Evolutionary conservation across 2,797 vertebrate species (phyloP), one percentile per base, ranked within the genome.

Genomic region (Hipposideros larvatus): DNA sequence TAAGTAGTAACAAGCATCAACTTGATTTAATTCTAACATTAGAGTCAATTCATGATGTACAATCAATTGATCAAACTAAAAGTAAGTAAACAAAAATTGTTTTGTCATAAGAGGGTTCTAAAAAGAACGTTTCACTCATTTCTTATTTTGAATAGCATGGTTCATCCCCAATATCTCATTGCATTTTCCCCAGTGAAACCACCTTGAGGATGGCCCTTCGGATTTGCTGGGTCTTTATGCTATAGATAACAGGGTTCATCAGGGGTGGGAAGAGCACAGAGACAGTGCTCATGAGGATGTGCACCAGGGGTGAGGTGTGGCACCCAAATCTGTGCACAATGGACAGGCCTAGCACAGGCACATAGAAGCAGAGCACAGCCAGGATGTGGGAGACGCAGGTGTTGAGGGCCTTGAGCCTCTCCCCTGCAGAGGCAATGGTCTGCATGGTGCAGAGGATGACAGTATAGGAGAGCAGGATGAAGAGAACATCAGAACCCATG

Each of bases 181-280:
- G 85, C 57, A 48, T 48, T 61, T 66, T 97, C 28, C 59, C 46
- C 77, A 71, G 41, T 2, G 73, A 95, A 68, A 93, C 14, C 24
- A 75, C 37, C 28, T 87, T 80, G 65, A 97, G 57, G 66, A 98
- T 97, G 75, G 91, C 93, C 61, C 77, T 95, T 2, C 2, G 24
- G 24, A 97, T 98, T 88, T 97, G 88, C n/a, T 89, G 90, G 3
- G 92, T 97, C 93, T 96, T 98, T 61, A 97, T 77, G 22, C 92
- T 94, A 6, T 96, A 96, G 28, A 96, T 70, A 53, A 91, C 43
- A 7, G 88, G 95, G 41, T 97, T 97, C 79, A 96, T 95, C 79
- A 96, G 43, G 24, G 94, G 94, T 22, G 74, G 93, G 10, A 95
- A 65, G 5, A 97, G 73, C 15, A 97, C 80, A 65, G 97, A 97